Evolutionary conservation across 1,140 invertebrate species (phyloP).

Genomic region (Euura lappo): DNA sequence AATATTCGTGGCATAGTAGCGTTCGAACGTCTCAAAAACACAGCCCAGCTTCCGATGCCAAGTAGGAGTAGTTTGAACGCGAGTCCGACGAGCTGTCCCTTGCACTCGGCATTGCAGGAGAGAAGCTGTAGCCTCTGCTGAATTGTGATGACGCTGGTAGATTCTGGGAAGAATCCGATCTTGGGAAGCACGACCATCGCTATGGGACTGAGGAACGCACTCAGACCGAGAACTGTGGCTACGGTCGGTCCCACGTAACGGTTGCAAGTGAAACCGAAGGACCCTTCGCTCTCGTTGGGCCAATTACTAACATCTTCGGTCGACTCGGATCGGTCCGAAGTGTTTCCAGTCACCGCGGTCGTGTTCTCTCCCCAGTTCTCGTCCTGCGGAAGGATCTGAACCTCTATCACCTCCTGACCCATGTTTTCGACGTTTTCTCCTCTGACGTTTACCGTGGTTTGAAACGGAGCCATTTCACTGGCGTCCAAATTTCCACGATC

Average conservation of each 20-base stretch:
- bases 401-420: constrained; percentile 86
- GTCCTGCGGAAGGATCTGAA: constrained; percentile 93
- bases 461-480: constrained; percentile 74
- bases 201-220: constrained; percentile 90
- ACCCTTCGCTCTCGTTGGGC: constrained; percentile 75
- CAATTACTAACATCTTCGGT: constrained; percentile 88
- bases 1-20: constrained; percentile 94
- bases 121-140: constrained; percentile 66
- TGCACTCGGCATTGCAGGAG: constrained; percentile 84
- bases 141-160: constrained; percentile 59
- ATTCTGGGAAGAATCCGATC: constrained; percentile 78
- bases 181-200: constrained; percentile 94
- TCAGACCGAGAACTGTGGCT: constrained; percentile 76
- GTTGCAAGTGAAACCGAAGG: constrained; percentile 76
- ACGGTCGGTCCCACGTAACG: constrained; percentile 81
- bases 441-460: constrained; percentile 79
- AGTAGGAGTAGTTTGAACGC: constrained; percentile 91
- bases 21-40: constrained; percentile 76
- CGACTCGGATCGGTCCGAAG: constrained; percentile 92
- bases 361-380: constrained; percentile 99
- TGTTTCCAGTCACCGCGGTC: constrained; percentile 95
- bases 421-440: constrained; percentile 68
- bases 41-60: constrained; percentile 91
- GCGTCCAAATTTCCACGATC: constrained; percentile 48
- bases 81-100: constrained; percentile 88